A percentile compares a stretch with the other conserved stretches of the same genome.
Evolutionary conservation across 64 coral and sea anemone species (phyloP).

Genomic region (Montipora cactus): DNA sequence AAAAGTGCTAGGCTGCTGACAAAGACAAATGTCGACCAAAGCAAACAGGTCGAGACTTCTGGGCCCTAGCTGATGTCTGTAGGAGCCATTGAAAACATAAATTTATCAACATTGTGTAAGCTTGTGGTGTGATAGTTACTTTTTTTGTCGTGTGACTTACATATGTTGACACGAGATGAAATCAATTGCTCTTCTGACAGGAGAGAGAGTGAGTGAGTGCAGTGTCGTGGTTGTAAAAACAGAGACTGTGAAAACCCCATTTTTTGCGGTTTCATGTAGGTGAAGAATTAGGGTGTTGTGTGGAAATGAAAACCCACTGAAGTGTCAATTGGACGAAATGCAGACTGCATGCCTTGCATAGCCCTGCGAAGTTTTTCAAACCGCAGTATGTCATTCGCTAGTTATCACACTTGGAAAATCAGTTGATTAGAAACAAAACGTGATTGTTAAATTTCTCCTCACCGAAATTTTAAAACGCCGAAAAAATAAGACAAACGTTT

Average conservation of each 20-base stretch:
- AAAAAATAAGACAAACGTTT: background rate
- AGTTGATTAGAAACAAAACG: background rate
- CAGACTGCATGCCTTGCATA: conserved; percentile 25
- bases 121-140: background rate
- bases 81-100: background rate
- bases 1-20: too few relatives aligned
- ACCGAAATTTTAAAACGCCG: background rate
- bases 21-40: background rate
- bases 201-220: background rate
- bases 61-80: background rate
- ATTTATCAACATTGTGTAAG: background rate
- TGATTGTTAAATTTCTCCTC: background rate
- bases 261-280: conserved; percentile 5
- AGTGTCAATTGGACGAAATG: conserved; percentile 37
- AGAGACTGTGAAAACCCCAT: background rate
- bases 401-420: background rate
- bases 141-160: background rate
- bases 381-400: background rate
- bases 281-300: conserved; percentile 37
- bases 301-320: conserved; percentile 41
- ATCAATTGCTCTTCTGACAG: background rate
- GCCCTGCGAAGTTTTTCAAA: background rate
- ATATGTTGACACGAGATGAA: background rate
- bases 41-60: background rate
- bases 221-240: background rate